Evolutionary conservation across 2,888 invertebrate species (phyloP).

Genomic region (Punctoribates punctum): DNA sequence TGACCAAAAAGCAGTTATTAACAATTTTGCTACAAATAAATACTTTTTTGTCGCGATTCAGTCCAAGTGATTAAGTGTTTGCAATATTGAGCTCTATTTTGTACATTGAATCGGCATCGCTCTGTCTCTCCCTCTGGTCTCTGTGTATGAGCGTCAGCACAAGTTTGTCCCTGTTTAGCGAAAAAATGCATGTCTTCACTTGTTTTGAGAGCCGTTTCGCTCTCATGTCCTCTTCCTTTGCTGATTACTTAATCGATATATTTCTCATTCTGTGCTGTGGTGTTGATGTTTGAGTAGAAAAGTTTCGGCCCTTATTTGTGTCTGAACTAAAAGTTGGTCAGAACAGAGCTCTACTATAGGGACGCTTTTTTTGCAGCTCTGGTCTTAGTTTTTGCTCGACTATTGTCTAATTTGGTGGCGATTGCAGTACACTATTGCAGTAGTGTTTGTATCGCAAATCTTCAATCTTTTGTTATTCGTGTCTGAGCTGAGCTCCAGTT

Average conservation of each 20-base stretch:
- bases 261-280: slow-evolving; percentile 23
- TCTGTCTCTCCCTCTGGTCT: not conserved
- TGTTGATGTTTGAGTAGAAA: slow-evolving; percentile 18
- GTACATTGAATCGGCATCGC: not conserved
- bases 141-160: not conserved
- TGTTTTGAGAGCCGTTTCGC: not conserved
- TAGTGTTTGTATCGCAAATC: not conserved
- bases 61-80: slow-evolving; percentile 35
- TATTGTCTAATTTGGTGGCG: too few relatives aligned
- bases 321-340: slow-evolving; percentile 22
- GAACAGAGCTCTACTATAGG: not conserved
- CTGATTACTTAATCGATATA: slow-evolving; percentile 39
- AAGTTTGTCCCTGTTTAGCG: not conserved
- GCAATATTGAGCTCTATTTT: slow-evolving; percentile 25
- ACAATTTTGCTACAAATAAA: not conserved
- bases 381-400: too few relatives aligned
- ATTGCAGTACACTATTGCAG: too few relatives aligned
- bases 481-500: too few relatives aligned
- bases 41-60: slow-evolving; percentile 19
- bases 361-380: not conserved
- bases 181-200: slow-evolving; percentile 16
- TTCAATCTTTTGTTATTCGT: too few relatives aligned
- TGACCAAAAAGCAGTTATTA: slow-evolving; percentile 27
- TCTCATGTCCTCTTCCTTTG: slow-evolving; percentile 28
- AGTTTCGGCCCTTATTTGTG: slow-evolving; percentile 28